A percentile compares a stretch with the other conserved stretches of the same genome.
phyloP scores from a whole-genome alignment of 64 coral and sea anemone genomes.

The Cladopsammia gracilis region DNA sequence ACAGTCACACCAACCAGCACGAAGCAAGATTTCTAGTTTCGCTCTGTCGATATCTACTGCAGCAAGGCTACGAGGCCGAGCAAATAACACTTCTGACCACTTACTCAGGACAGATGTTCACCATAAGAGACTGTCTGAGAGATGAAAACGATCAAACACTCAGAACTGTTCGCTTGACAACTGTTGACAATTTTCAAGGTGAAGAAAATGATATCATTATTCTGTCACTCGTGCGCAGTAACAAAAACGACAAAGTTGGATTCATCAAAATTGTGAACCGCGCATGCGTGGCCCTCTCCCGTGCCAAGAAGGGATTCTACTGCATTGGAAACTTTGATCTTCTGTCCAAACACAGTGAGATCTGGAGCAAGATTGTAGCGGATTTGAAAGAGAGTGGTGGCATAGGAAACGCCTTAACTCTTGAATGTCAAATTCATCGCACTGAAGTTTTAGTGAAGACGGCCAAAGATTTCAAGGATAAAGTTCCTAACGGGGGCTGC shows the following conservation, averaged over 20 bases:
- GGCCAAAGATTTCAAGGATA: constrained; percentile 65
- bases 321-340: constrained; percentile 91
- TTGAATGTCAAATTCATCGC: constrained; percentile 79
- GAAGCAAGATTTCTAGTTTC: constrained; percentile 78
- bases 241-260: constrained; percentile 66
- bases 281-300: constrained; percentile 91
- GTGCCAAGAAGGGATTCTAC: constrained; percentile 83
- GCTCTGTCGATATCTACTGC: constrained; percentile 78
- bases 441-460: not conserved
- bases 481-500: constrained; percentile 82
- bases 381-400: constrained; percentile 24
- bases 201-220: constrained; percentile 96
- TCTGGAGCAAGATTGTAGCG: constrained; percentile 78
- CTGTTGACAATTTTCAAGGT: constrained; percentile 95
- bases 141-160: constrained; percentile 29
- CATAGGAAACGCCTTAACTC: constrained; percentile 52
- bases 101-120: constrained; percentile 87
- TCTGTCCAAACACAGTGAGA: constrained; percentile 67
- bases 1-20: constrained; percentile 85
- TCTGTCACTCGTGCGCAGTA: constrained; percentile 91
- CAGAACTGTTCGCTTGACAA: constrained; percentile 56
- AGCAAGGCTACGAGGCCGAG: constrained; percentile 76
- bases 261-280: constrained; percentile 86
- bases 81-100: constrained; percentile 88
- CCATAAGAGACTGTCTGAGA: constrained; percentile 60